phyloP scores from a whole-genome alignment of 2,113 vertebrate genomes.

The Syrrhaptes paradoxus region DNA sequence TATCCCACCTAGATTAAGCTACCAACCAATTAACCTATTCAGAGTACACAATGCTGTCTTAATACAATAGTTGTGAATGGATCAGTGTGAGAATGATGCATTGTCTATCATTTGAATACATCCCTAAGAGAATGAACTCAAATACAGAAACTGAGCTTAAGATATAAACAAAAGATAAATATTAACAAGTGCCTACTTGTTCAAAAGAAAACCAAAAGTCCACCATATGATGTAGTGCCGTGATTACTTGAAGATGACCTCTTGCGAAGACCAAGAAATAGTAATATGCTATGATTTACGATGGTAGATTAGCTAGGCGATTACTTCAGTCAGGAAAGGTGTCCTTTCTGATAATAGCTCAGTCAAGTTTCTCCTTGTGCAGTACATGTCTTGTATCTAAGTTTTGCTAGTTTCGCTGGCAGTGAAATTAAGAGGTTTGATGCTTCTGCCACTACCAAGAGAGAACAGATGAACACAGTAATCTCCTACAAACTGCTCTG shows the following conservation, averaged over 20 bases:
- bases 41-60: background rate
- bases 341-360: constrained; percentile 39
- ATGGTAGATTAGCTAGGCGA: background rate
- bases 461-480: background rate
- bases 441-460: background rate
- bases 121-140: background rate
- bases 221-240: background rate
- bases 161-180: constrained; percentile 12
- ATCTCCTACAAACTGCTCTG: background rate
- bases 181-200: background rate
- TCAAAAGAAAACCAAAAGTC: background rate
- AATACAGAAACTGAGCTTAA: background rate
- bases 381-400: background rate
- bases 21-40: constrained; percentile 32
- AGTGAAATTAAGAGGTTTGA: constrained; percentile 3
- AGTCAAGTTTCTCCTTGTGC: background rate
- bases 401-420: background rate
- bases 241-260: constrained; percentile 5
- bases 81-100: background rate
- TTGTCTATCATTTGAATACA: background rate
- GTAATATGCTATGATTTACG: constrained; percentile 29
- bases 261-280: constrained; percentile 22
- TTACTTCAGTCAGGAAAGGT: constrained; percentile 42
- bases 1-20: constrained; percentile 33
- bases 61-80: background rate